Percentiles rank a stretch among this genome's conserved stretches.
phyloP scores from a whole-genome alignment of 30 jellyfish, hydroid and myxozoan species.

The Turritopsis rubra region DNA sequence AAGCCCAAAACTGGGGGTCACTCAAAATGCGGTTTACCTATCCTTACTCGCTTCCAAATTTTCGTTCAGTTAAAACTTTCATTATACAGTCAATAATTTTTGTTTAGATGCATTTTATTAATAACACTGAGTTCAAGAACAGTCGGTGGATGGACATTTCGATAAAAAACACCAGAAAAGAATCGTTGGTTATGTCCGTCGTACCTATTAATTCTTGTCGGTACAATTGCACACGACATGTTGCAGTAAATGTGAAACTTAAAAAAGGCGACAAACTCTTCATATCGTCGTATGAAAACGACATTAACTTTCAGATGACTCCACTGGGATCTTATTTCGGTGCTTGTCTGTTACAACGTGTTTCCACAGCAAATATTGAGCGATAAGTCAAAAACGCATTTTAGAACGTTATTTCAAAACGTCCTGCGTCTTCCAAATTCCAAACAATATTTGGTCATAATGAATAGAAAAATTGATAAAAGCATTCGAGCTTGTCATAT shows the following conservation, averaged over 20 bases:
- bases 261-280: neutral
- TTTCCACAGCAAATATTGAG: too few species aligned
- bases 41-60: too few species aligned
- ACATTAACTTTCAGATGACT: neutral
- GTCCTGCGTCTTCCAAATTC: too few species aligned
- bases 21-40: too few species aligned
- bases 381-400: too few species aligned
- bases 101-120: neutral
- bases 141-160: neutral
- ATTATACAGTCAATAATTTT: neutral
- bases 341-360: neutral
- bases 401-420: too few species aligned
- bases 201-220: neutral
- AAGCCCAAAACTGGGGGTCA: too few species aligned
- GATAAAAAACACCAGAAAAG: neutral
- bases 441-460: too few species aligned
- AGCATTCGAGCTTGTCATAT: too few species aligned
- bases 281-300: neutral
- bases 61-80: too few species aligned
- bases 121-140: neutral
- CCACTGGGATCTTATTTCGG: neutral
- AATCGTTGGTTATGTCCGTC: neutral
- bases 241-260: neutral
- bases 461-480: too few species aligned
- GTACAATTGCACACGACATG: neutral